Evolutionary conservation across 1,140 invertebrate genomes (phyloP), one percentile per base, ranked within the genome.

Genomic region (Rhagoletis zephyria): DNA sequence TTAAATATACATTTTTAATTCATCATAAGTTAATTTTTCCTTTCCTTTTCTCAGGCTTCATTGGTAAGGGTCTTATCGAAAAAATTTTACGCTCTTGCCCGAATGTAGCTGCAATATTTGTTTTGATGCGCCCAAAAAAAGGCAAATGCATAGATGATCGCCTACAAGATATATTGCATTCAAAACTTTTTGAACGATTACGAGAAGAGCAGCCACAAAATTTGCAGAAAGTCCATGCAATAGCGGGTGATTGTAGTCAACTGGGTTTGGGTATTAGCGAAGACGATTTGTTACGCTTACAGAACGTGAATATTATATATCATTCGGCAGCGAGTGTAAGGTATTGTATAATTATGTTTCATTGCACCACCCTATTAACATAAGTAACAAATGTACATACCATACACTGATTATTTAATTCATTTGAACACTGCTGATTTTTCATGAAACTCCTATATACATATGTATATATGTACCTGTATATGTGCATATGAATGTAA

Each of bases 281-380:
- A 56, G 56, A 56, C 51, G 91, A 92, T 87, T 10, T 91, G 45
- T 67, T 85, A 12, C 89, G 88, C 2, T 89, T 94, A 0, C 94
- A 96, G 3, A 95, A 95, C 90, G 96, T 98, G 0, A 95, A 96
- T 3, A 94, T 99, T 14, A 95, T 99, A 6, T 98, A 98, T 93
- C 98, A 99, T 91, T 96, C 96, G 1, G 98, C 98, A 1, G 98
- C 98, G 0, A 98, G 97, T 87, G 96, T 99, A n/a, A 89, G 92
- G 90, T 92, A 87, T n/a, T 74, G 85, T 63, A 19, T 7, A 59
- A 5, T 19, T 16, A 40, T 74, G 4, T 16, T 42, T 70, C 4
- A 2, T 4, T 40, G 30, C 30, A 30, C 30, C 30, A 30, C 30
- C 30, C 30, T 67, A 67, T 14, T 12, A 42, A 42, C 30, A 67